These are phyloP conservation scores for Drosophila pegasa DNA, from an alignment of 2,888 invertebrate genomes.

Conservation along the genomic window DNA sequence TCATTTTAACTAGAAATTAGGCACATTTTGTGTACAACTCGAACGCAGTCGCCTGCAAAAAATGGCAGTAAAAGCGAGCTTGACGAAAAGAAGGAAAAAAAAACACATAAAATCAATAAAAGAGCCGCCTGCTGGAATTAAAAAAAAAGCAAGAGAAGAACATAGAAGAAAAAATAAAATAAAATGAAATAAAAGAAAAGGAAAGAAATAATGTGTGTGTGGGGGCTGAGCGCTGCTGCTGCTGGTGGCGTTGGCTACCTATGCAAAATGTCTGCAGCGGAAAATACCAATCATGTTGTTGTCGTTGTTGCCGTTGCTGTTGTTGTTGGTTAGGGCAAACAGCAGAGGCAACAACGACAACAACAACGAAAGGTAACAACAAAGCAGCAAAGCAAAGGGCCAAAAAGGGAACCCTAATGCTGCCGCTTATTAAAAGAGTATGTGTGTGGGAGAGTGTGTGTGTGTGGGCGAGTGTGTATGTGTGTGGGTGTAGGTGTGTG, in stretches of 20 bases:
- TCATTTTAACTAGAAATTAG: conserved; percentile 8
- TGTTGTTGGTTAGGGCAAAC: conserved; percentile 66
- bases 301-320: conserved; percentile 54
- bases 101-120: conserved; percentile 57
- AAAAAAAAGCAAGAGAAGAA: conserved; percentile 16
- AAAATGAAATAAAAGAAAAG: conserved; percentile 40
- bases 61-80: conserved; percentile 12
- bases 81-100: conserved; percentile 33
- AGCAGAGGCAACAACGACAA: conserved; percentile 17
- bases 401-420: conserved; percentile 52
- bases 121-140: conserved; percentile 32
- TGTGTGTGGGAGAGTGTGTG: conserved; percentile 17
- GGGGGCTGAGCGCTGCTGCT: no score
- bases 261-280: conserved; percentile 77
- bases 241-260: conserved; percentile 48
- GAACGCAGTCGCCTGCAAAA: conserved; percentile 24
- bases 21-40: conserved; percentile 12
- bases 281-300: conserved; percentile 79
- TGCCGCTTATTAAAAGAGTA: conserved; percentile 70
- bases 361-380: conserved; percentile 21
- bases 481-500: conserved; percentile 10
- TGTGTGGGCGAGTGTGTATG: conserved; percentile 17
- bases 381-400: conserved; percentile 51
- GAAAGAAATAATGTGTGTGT: conserved; percentile 54
- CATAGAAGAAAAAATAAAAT: conserved; percentile 40